Conservation (phyloP, 2,113 vertebrate species). For the Takifugu flavidus region DNA sequence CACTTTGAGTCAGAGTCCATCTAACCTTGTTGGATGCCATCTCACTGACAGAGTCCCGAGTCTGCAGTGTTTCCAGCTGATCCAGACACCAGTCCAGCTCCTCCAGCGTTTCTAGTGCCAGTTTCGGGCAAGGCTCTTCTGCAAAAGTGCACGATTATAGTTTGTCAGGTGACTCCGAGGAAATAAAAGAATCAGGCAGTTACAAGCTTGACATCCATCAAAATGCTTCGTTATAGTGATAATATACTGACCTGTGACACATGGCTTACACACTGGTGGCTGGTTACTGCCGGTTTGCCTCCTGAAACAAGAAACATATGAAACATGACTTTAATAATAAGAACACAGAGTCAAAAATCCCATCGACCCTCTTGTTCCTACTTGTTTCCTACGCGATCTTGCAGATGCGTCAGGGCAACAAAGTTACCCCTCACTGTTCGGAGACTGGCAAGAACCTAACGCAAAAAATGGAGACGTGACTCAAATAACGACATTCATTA, state of each 20-base stretch:
- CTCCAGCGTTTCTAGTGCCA: conserved; percentile 86
- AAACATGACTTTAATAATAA: conserved; percentile 9
- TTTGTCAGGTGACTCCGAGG: no score
- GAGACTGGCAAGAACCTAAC: conserved; percentile 89
- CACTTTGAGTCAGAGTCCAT: not conserved
- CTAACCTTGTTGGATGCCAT: conserved; percentile 83
- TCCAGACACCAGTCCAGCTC: conserved; percentile 97
- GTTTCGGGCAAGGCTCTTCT: conserved; percentile 85
- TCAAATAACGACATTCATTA: no score
- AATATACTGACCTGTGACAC: conserved; percentile 75
- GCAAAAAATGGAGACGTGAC: not conserved
- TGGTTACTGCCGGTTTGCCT: conserved; percentile 68
- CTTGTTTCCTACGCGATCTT: conserved; percentile 69
- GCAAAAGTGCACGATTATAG: conserved; percentile 21
- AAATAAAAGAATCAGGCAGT: no score
- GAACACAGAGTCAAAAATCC: not conserved
- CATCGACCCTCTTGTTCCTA: conserved; percentile 29
- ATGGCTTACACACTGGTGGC: conserved; percentile 70
- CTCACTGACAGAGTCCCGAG: conserved; percentile 80
- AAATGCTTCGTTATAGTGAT: not conserved
- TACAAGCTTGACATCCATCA: no score
- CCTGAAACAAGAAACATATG: conserved; percentile 56
- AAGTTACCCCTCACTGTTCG: conserved; percentile 86
- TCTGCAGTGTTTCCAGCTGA: conserved; percentile 92
- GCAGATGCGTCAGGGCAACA: conserved; percentile 77